Conservation (phyloP, 2,797 vertebrate genomes). For the Mareca penelope region DNA sequence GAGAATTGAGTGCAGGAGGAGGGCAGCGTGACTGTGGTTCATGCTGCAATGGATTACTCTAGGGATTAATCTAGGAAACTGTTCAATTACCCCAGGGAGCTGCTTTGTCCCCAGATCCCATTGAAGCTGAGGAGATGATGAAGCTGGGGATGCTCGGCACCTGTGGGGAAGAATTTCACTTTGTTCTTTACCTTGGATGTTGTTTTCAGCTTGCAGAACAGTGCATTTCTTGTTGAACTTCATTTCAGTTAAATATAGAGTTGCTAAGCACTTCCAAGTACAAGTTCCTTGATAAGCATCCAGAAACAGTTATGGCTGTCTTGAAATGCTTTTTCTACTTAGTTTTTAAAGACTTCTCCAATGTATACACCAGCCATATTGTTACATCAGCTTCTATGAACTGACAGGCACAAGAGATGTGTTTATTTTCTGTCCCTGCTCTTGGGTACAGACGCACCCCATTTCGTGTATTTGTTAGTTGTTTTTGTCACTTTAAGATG, state of each 20-base stretch:
- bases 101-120: neutral
- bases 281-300: neutral
- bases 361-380: neutral
- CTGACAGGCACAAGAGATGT: neutral
- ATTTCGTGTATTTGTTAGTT: neutral
- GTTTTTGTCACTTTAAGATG: neutral
- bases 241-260: neutral
- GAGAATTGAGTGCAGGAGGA: neutral
- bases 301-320: neutral
- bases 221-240: neutral
- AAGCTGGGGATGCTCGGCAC: neutral
- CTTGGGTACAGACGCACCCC: neutral
- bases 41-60: neutral
- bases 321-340: neutral
- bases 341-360: neutral
- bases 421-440: neutral
- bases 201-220: neutral
- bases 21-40: neutral
- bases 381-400: neutral
- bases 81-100: neutral
- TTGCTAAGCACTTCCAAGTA: neutral
- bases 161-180: neutral
- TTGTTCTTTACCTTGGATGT: neutral
- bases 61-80: neutral
- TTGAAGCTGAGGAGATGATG: neutral